Base-by-base conservation (phyloP, 2,888 invertebrate genomes). In the Drepanosiphum platanoidis region DNA sequence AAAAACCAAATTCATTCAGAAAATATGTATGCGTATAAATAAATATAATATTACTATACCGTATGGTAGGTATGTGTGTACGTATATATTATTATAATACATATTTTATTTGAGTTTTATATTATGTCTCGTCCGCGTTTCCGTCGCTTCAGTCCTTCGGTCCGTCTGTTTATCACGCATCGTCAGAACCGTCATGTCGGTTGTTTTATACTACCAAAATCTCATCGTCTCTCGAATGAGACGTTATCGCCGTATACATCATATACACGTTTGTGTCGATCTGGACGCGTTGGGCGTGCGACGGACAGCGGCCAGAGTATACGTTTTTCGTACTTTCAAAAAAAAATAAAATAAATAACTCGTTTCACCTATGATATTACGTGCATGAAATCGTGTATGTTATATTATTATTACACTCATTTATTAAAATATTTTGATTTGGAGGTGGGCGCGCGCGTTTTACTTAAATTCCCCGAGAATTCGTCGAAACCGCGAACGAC, bases 1-100 rank as follows among this genome's bases (percentile, higher is more conserved):
- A 46, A 74, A 32, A 58, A 22, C 27, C 36, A 61, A 34, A 70
- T 81, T 61, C 81, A 61, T 82, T 82, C 71, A 82, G 61, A 82
- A 80, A 78, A 52, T 75, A 66, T 42, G 27, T 39, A 39, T 70
- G 5, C 18, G 52, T 52, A 5, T 18, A 52, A 52, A 52, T 52
- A 52, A 18, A 52, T 52, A 52, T 52, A 52, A 22, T 18, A 52
- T 18, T 52, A 52, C 5, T 22, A 7, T 18, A 52, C 15, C 52
- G 4, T 52, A 18, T 18, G 4, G 4, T 1, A 3, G 22, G 3
- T 46, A 46, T 46, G 13, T 46, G 13, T 18, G 46, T 46, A 46
- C 46, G 15, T 46, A 46, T 46, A 46, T n/a, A n/a, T n/a, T n/a
- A n/a, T n/a, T n/a, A n/a, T n/a, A n/a, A n/a, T n/a, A n/a, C n/a